Conservation (phyloP, 2,113 vertebrate genomes). For the Phaethon lepturus region DNA sequence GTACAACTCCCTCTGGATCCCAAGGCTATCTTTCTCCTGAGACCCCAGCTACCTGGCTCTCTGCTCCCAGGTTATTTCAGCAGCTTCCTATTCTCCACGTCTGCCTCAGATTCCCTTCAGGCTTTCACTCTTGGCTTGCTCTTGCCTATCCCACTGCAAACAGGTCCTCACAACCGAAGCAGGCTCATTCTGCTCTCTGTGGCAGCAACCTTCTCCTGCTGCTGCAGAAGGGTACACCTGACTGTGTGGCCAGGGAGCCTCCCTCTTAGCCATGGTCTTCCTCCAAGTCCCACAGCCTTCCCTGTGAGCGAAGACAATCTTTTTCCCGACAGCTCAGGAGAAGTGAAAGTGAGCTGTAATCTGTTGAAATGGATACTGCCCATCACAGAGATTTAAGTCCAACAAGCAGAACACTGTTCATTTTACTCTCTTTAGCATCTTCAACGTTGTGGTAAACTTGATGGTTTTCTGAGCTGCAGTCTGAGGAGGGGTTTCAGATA, state of each 20-base stretch:
- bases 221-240: background rate
- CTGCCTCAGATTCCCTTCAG: background rate
- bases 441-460: background rate
- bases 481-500: background rate
- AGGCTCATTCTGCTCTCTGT: background rate
- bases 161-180: background rate
- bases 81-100: background rate
- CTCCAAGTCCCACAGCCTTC: background rate
- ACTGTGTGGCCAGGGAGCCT: too few species aligned
- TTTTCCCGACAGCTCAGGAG: background rate
- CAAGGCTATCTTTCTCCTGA: background rate
- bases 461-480: background rate
- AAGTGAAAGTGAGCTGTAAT: background rate
- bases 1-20: rapidly evolving
- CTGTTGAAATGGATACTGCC: background rate
- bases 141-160: background rate
- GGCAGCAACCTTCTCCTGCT: background rate
- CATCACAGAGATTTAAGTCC: background rate
- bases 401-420: background rate
- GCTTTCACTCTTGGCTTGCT: background rate
- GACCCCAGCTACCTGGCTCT: too few species aligned
- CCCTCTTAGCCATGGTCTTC: background rate
- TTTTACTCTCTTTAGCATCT: background rate
- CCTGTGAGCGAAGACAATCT: background rate
- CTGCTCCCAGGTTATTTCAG: background rate